A percentile compares a stretch with the other conserved stretches of the same genome.
Conservation (phyloP, 92 coral and sea anemone species). For the Virgularia gustaviana region DNA sequence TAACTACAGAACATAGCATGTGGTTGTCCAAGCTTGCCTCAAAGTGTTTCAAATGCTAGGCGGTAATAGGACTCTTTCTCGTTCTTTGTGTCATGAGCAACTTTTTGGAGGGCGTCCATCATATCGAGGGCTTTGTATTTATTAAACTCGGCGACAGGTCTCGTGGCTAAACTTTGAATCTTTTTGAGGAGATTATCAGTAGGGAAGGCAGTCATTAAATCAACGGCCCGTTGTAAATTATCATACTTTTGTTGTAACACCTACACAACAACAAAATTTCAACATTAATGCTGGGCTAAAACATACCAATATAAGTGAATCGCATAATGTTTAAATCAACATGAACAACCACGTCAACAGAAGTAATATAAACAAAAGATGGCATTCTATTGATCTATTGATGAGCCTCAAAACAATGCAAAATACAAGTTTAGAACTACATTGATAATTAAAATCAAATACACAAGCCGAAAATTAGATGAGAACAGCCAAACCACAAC, state of each 20-base stretch:
- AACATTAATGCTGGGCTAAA: too few relatives aligned
- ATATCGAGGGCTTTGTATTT: conserved; percentile 34
- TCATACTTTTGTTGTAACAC: not conserved
- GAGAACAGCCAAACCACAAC: too few relatives aligned
- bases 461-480: too few relatives aligned
- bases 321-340: too few relatives aligned
- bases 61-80: conserved; percentile 28
- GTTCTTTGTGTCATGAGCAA: conserved; percentile 43
- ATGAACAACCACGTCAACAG: too few relatives aligned
- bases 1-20: conserved; percentile 15
- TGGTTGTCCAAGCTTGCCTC: conserved; percentile 17
- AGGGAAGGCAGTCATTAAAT: not conserved
- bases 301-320: too few relatives aligned
- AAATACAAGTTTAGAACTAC: too few relatives aligned
- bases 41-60: conserved; percentile 29
- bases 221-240: not conserved
- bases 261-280: too few relatives aligned
- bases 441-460: too few relatives aligned
- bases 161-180: conserved; percentile 12
- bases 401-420: too few relatives aligned
- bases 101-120: conserved; percentile 15
- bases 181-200: conserved; percentile 23
- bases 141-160: conserved; percentile 42
- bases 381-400: too few relatives aligned
- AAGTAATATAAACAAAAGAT: too few relatives aligned